These are phyloP conservation scores for Lithobates sylvaticus DNA, from an alignment of 2,797 vertebrate species.

Conservation along the genomic window DNA sequence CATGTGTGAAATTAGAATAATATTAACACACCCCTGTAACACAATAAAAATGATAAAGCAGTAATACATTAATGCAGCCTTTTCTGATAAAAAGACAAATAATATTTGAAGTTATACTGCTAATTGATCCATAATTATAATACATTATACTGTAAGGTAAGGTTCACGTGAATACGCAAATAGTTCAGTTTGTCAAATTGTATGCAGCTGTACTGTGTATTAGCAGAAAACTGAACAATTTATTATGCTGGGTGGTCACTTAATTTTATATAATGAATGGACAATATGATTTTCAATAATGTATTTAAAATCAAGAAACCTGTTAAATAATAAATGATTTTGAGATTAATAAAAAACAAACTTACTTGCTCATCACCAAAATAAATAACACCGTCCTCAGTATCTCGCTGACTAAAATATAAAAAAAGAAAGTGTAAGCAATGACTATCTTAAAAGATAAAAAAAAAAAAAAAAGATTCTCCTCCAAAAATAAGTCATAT, in stretches of 20 bases:
- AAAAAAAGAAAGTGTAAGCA: conserved; percentile 15
- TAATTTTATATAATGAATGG: not conserved
- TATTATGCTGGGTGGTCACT: not conserved
- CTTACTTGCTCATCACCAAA: conserved; percentile 67
- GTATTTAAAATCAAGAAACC: not conserved
- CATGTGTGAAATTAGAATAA: conserved; percentile 60
- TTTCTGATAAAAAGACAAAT: not conserved
- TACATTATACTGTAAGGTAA: not conserved
- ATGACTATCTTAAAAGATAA: not conserved
- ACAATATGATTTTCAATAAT: too few relatives aligned
- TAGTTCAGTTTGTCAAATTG: not conserved
- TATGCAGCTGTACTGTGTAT: not conserved
- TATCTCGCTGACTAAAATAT: conserved; percentile 57
- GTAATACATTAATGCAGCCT: too few relatives aligned
- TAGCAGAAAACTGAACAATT: not conserved
- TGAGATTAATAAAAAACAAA: not conserved
- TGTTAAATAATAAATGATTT: not conserved
- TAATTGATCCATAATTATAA: not conserved
- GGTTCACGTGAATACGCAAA: not conserved
- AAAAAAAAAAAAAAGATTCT: too few relatives aligned
- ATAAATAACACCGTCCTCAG: conserved; percentile 62
- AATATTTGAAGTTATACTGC: not conserved
- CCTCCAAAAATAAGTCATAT: not conserved
- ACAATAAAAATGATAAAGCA: not conserved
- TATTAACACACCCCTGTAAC: conserved; percentile 65